Base-by-base conservation (phyloP, 2,113 vertebrate species). In the Boleophthalmus pectinirostris region DNA sequence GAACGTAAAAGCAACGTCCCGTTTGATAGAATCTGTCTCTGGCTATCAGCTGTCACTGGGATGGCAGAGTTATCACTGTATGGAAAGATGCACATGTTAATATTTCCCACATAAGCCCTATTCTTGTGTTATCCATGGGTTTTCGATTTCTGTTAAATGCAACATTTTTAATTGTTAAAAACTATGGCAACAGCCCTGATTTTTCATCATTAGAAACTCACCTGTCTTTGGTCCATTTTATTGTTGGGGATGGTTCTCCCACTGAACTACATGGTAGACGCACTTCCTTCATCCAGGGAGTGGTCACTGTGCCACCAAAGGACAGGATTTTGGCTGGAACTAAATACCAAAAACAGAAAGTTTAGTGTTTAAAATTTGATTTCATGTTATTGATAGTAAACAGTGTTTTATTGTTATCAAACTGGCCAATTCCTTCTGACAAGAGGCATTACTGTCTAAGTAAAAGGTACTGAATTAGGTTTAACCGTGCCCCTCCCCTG, bases 201-300 rank as follows among this genome's bases (percentile, higher is more conserved):
- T 38, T 38, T 38, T 38, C 38, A 38, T 38, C 5, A 38, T 2
- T 70, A 68, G 53, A 12, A 53, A 70, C 87, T 6, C 69, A 97
- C 98, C 98, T 99, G 95, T 99, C 97, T 94, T 99, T 99, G 83
- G 97, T 98, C 98, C 98, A 99, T 82, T 98, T 98, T 73, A 98
- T 95, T 13, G 95, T 95, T 0, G 97, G 97, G 15, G 92, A 92
- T 0, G 98, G 98, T 23, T 99, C 98, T 45, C 98, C 98, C 0
- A 99, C 98, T 0, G 97, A 96, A 85, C 94, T 95, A 90, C 98
- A 99, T 0, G 97, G 96, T 75, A 99, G 92, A 53, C 97, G 93
- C 63, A 99, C 96, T 0, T 99, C 98, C 88, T 96, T 98, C 97
- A 98, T 98, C 98, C 98, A 99, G 0, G 98, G 98, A 0, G 97